Evolutionary conservation across 2,113 vertebrate species (phyloP).

Genomic region (Silurus meridionalis): DNA sequence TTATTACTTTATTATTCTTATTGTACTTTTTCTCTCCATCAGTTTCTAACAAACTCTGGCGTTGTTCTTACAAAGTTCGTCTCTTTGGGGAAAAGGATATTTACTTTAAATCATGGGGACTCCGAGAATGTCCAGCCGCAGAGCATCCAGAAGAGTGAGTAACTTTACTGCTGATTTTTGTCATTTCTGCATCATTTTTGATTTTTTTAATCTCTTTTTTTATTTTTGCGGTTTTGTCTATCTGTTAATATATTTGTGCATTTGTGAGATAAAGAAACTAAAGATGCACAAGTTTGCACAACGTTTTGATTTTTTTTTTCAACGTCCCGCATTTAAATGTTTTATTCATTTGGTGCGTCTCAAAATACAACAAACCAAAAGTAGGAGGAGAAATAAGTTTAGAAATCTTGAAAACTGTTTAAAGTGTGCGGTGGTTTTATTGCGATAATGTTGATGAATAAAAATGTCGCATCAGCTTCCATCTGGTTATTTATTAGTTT

Average conservation of each 20-base stretch:
- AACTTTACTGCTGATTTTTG: neutral
- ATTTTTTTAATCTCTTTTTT: neutral
- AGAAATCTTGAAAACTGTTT: neutral
- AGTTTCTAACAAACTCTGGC: neutral
- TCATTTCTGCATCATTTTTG: neutral
- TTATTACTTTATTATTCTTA: neutral
- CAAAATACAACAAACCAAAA: too few species aligned
- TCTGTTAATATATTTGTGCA: neutral
- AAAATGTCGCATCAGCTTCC: neutral
- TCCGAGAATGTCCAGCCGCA: conserved; percentile 46
- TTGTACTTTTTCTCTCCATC: neutral
- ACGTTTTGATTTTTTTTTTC: neutral
- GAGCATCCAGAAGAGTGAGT: conserved; percentile 49
- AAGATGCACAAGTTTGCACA: neutral
- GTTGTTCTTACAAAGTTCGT: neutral
- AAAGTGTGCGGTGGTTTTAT: neutral
- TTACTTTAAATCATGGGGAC: conserved; percentile 36
- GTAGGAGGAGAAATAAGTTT: neutral
- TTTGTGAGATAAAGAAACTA: neutral
- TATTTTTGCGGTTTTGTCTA: neutral
- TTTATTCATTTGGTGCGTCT: too few species aligned
- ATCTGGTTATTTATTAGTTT: neutral
- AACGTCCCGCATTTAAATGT: too few species aligned
- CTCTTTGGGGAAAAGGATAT: neutral
- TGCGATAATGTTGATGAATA: neutral